Percentiles rank a stretch among this genome's conserved stretches.
Evolutionary conservation across 2,797 vertebrate genomes (phyloP).

Genomic region (Limosa lapponica): DNA sequence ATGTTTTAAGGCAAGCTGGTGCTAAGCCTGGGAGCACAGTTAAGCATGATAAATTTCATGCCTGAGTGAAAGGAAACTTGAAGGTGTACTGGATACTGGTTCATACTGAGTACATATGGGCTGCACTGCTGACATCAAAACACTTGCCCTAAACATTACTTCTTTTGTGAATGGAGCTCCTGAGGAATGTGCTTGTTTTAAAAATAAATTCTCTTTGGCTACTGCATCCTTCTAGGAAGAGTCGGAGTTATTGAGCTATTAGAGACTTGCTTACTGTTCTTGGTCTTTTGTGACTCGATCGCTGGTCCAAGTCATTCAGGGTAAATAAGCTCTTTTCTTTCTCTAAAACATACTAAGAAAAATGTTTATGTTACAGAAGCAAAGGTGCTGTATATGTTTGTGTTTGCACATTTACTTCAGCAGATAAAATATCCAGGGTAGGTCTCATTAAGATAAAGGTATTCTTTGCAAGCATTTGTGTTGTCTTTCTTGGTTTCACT

Average conservation of each 20-base stretch:
- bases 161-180: not conserved
- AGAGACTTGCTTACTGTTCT: not conserved
- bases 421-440: not conserved
- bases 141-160: slow-evolving; percentile 13
- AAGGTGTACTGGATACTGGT: not conserved
- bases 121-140: slow-evolving; percentile 10
- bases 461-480: not conserved
- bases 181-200: slow-evolving; percentile 16
- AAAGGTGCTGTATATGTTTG: not conserved
- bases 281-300: not conserved
- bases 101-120: not conserved
- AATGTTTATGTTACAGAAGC: not conserved
- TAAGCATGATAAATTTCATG: slow-evolving; percentile 72
- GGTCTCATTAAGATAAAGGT: not conserved
- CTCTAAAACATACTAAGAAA: slow-evolving; percentile 1
- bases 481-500: not conserved
- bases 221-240: slow-evolving; percentile 20
- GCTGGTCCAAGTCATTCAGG: not conserved
- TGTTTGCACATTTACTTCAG: not conserved
- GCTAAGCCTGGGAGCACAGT: slow-evolving; percentile 32
- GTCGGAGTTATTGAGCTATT: not conserved
- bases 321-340: slow-evolving; percentile 36
- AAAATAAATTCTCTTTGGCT: not conserved
- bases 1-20: slow-evolving; percentile 80
- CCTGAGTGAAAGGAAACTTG: not conserved